Evolutionary conservation across 2,888 invertebrate genomes (phyloP).

Genomic region (Plemyria rubiginata): DNA sequence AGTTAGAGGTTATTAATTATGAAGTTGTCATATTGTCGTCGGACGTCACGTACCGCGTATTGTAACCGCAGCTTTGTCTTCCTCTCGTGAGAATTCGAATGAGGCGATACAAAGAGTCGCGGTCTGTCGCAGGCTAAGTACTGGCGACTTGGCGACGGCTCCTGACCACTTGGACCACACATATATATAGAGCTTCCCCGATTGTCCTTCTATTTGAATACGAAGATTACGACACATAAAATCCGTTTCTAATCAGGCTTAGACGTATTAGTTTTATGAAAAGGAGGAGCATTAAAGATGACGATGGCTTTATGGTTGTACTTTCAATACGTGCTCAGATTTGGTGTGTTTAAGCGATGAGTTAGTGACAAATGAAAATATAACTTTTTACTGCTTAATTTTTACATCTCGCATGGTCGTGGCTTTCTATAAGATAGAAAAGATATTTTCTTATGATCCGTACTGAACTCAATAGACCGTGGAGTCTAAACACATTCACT

Average conservation of each 20-base stretch:
- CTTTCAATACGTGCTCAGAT: slow-evolving; percentile 25
- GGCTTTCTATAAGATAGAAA: not conserved
- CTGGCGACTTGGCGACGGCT: slow-evolving; percentile 55
- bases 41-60: slow-evolving; percentile 71
- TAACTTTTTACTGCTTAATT: slow-evolving; percentile 10
- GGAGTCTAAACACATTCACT: too few species aligned
- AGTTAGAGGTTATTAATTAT: slow-evolving; percentile 83
- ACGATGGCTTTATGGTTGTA: slow-evolving; percentile 35
- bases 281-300: slow-evolving; percentile 31
- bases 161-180: slow-evolving; percentile 76
- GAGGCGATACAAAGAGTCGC: slow-evolving; percentile 60
- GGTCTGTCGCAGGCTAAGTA: slow-evolving; percentile 15
- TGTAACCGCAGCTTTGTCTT: slow-evolving; percentile 74
- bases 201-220: slow-evolving; percentile 44
- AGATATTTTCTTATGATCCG: not conserved
- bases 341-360: slow-evolving; percentile 17
- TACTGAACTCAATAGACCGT: not conserved
- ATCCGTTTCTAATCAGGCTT: slow-evolving; percentile 42
- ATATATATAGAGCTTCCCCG: slow-evolving; percentile 50
- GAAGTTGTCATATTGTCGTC: slow-evolving; percentile 80
- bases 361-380: slow-evolving; percentile 9
- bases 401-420: not conserved
- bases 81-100: slow-evolving; percentile 77
- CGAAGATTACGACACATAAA: slow-evolving; percentile 43
- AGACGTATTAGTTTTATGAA: slow-evolving; percentile 34